Base-by-base conservation (phyloP, 2,113 vertebrate genomes). In the Junco hyemalis region DNA sequence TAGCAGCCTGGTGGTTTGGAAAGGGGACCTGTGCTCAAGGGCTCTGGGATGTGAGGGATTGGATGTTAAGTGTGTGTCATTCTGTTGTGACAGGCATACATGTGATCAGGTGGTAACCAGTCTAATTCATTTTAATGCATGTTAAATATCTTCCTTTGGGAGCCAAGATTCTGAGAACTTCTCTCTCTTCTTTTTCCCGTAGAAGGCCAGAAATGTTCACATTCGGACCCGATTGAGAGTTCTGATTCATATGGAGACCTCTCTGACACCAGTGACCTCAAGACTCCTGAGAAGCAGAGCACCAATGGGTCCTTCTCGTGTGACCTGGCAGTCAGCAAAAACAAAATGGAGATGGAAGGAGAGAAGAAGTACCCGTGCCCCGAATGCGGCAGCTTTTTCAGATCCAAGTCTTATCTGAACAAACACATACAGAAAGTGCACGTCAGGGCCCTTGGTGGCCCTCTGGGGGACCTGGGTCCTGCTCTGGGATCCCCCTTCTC, bases 361-460 rank as follows among this genome's bases (percentile, higher is more conserved):
- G 99, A 99, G 92, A 99, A 99, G 98, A 99, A 99, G 94, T 99
- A 99, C 97, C 98, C 97, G 44, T 99, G 99, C 85, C 98, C 98
- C 14, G 99, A 99, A 72, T 99, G 99, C 6, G 99, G 99, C 92
- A 99, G 99, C 98, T 99, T 99, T 96, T 99, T 99, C 98, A 99
- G 99, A 96, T 99, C 99, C 44, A 99, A 99, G 98, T 99, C 99
- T 98, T 99, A 99, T 96, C 98, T 99, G 98, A 99, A 99, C 98
- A 99, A 99, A 97, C 99, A 99, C 97, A 98, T 99, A 97, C 99
- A 99, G 97, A 98, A 99, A 97, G 99, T 99, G 94, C 99, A 99
- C 66, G 98, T 99, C 86, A 98, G 98, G 95, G 97, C 98, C 42
- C 98, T 98, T 23, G 98, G 98, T 83, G 97, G 98, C 91, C 95